Evolutionary conservation across 1,140 invertebrate genomes (phyloP).

Genomic region (Drosophila varians): DNA sequence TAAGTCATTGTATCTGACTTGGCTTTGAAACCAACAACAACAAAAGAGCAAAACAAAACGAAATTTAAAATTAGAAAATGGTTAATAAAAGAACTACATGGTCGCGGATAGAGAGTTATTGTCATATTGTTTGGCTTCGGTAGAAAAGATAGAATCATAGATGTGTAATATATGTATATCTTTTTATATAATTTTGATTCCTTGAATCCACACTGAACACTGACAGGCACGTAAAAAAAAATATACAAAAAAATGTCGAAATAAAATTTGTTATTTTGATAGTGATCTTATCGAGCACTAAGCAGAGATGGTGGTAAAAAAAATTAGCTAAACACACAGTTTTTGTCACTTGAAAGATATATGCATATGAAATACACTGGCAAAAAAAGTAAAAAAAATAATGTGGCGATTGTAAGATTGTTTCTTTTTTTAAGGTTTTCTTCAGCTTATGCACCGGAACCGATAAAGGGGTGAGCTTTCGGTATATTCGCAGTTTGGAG

Average conservation of each 20-base stretch:
- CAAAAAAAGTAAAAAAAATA: conserved; percentile 43
- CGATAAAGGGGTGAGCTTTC: conserved; percentile 67
- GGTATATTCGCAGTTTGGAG: conserved; percentile 5
- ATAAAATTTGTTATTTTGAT: conserved; percentile 22
- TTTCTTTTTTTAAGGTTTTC: conserved; percentile 13
- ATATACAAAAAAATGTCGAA: conserved; percentile 37
- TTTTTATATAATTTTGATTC: conserved; percentile 3
- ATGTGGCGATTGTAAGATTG: conserved; percentile 9
- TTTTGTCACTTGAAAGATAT: conserved; percentile 27
- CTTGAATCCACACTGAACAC: conserved; percentile 39
- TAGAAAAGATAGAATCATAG: conserved; percentile 20
- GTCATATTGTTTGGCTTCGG: conserved; percentile 21
- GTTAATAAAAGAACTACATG: conserved; percentile 20
- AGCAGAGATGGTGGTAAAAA: conserved; percentile 26
- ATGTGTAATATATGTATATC: conserved; percentile 14
- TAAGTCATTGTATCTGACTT: conserved; percentile 4
- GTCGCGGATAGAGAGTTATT: conserved; percentile 11
- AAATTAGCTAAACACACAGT: conserved; percentile 26
- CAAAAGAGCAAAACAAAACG: conserved; percentile 29
- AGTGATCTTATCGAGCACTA: conserved; percentile 18
- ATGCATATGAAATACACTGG: conserved; percentile 33
- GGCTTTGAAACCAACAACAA: conserved; percentile 61
- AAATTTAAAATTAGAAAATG: conserved; percentile 19
- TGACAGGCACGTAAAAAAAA: conserved; percentile 46
- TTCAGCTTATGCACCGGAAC: conserved; percentile 54